Conservation (phyloP, 2,797 vertebrate genomes). For the Tokudaia tokunoshimensis region DNA sequence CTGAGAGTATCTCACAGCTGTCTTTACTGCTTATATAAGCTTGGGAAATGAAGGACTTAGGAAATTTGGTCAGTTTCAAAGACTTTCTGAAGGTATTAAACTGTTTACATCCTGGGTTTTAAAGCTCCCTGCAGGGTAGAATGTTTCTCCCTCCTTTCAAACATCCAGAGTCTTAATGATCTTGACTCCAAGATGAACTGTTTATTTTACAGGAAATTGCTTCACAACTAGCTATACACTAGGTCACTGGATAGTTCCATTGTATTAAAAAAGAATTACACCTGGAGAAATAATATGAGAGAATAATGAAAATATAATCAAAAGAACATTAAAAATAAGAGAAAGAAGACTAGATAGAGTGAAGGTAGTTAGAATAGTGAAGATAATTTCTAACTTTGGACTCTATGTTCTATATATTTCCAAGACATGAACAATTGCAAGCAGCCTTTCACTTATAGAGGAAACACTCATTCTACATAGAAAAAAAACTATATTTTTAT, state of each 20-base stretch:
- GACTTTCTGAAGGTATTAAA: not conserved
- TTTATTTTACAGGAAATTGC: not conserved
- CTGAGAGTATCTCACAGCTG: not conserved
- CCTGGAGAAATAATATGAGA: not conserved
- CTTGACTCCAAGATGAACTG: not conserved
- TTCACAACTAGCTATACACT: not conserved
- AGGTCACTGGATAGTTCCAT: not conserved
- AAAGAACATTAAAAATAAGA: not conserved
- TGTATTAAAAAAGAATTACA: not conserved
- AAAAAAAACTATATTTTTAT: slow-evolving; percentile 16
- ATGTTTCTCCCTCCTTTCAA: not conserved
- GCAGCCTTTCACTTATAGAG: slow-evolving; percentile 14
- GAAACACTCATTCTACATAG: not conserved
- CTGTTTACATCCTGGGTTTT: not conserved
- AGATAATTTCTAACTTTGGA: slow-evolving; percentile 62
- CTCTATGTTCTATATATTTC: not conserved
- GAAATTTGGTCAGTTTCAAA: not conserved
- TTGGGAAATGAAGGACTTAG: not conserved
- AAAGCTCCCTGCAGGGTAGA: not conserved
- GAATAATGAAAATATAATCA: not conserved
- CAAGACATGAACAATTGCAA: slow-evolving; percentile 33
- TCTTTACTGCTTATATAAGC: not conserved
- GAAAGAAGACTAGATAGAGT: not conserved
- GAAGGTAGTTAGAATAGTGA: not conserved
- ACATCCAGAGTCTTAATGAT: not conserved